A percentile compares a stretch with the other conserved stretches of the same genome.
These are phyloP conservation scores for Polyergus mexicanus DNA, from an alignment of 1,140 invertebrate genomes.

Conservation along the genomic window DNA sequence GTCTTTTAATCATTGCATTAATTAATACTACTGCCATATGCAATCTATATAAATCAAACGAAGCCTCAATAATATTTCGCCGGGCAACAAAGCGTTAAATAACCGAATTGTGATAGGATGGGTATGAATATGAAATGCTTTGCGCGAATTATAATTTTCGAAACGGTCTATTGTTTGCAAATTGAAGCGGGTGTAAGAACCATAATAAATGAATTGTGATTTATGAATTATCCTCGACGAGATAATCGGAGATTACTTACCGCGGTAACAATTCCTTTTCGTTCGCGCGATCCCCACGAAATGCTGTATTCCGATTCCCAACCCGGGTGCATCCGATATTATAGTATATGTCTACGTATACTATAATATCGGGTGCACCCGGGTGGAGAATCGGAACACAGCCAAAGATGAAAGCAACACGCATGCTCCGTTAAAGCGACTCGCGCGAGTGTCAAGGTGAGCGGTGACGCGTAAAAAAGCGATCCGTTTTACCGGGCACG, in stretches of 20 bases:
- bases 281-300: conserved; percentile 35
- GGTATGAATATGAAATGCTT: conserved; percentile 61
- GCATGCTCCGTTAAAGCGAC: conserved; percentile 7
- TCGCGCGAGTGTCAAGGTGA: conserved; percentile 38
- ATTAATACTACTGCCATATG: conserved; percentile 64
- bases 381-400: too few relatives aligned
- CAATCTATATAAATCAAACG: conserved; percentile 64
- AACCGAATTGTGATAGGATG: conserved; percentile 60
- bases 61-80: conserved; percentile 59
- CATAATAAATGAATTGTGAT: conserved; percentile 55
- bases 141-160: conserved; percentile 58
- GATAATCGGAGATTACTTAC: conserved; percentile 4
- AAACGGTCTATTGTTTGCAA: conserved; percentile 50
- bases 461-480: conserved; percentile 68
- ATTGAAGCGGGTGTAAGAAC: conserved; percentile 53
- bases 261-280: conserved; percentile 13
- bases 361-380: too few relatives aligned
- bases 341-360: too few relatives aligned
- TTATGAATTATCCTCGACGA: conserved; percentile 40
- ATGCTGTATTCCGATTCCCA: too few relatives aligned
- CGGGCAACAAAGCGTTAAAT: conserved; percentile 59
- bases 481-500: conserved; percentile 61
- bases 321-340: too few relatives aligned
- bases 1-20: conserved; percentile 64
- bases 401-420: conserved; percentile 20